Evolutionary conservation across 2,113 vertebrate genomes (phyloP).

Genomic region (Neogale vison): DNA sequence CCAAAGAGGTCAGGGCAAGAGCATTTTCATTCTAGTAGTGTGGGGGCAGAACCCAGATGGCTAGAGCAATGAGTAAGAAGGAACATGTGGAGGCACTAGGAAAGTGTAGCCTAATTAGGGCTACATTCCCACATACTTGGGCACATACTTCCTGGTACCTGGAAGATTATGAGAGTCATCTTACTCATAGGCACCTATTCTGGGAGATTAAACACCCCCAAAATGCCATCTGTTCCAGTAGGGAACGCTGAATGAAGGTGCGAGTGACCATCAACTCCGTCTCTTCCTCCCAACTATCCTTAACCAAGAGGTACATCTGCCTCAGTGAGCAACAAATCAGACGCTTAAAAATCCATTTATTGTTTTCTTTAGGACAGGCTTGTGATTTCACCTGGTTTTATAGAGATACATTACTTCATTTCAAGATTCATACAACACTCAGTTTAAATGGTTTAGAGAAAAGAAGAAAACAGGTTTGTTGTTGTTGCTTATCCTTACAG

Average conservation of each 20-base stretch:
- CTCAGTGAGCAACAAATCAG: background rate
- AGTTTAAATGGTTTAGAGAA: background rate
- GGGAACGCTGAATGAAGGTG: background rate
- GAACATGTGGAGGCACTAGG: conserved; percentile 13
- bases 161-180: background rate
- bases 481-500: background rate
- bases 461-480: background rate
- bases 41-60: background rate
- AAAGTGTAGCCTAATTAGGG: conserved; percentile 21
- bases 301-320: background rate
- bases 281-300: background rate
- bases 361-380: background rate
- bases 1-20: background rate
- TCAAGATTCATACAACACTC: background rate
- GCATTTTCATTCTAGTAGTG: background rate
- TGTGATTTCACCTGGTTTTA: conserved; percentile 28
- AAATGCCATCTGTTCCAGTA: background rate
- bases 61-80: background rate
- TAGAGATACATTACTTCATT: conserved; percentile 20
- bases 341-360: background rate
- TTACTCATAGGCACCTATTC: conserved; percentile 31
- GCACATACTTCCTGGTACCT: background rate
- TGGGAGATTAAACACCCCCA: background rate
- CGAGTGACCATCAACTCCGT: background rate
- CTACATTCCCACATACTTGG: background rate